Evolutionary conservation across 2,113 vertebrate species (phyloP).

Genomic region (Albula glossodonta): DNA sequence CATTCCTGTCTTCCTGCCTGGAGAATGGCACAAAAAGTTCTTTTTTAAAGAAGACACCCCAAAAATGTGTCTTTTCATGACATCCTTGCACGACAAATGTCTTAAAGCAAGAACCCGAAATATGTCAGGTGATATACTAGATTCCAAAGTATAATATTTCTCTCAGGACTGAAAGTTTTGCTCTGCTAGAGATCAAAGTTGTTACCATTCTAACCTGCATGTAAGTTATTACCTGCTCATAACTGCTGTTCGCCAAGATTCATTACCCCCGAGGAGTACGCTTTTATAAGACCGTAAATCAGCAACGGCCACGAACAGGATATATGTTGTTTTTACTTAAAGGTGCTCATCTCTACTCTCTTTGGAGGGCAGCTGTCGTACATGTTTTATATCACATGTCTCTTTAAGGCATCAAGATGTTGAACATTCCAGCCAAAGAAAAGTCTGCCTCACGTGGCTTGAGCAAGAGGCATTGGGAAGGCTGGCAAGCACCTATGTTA

Average conservation of each 20-base stretch:
- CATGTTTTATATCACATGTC: background rate
- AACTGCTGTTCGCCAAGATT: background rate
- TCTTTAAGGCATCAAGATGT: background rate
- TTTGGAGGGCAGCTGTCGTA: background rate
- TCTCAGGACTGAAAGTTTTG: background rate
- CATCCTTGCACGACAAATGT: background rate
- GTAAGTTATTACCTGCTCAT: constrained; percentile 4
- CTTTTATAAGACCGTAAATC: constrained; percentile 6
- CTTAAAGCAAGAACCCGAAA: background rate
- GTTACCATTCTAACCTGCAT: background rate
- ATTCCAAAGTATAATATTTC: constrained; percentile 7
- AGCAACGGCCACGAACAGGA: background rate
- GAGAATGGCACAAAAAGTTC: background rate
- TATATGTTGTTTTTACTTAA: background rate
- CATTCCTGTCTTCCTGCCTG: background rate
- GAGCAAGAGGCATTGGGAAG: background rate
- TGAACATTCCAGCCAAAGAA: background rate
- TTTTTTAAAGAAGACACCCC: background rate
- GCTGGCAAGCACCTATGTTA: background rate
- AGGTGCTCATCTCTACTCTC: background rate
- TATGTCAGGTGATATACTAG: background rate
- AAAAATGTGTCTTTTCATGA: background rate
- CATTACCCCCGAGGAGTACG: background rate
- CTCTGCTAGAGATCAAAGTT: background rate
- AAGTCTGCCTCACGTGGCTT: background rate